A percentile compares a stretch with the other conserved stretches of the same genome.
phyloP scores from a whole-genome alignment of 2,797 vertebrate genomes.

The Hoplostethus mediterraneus region DNA sequence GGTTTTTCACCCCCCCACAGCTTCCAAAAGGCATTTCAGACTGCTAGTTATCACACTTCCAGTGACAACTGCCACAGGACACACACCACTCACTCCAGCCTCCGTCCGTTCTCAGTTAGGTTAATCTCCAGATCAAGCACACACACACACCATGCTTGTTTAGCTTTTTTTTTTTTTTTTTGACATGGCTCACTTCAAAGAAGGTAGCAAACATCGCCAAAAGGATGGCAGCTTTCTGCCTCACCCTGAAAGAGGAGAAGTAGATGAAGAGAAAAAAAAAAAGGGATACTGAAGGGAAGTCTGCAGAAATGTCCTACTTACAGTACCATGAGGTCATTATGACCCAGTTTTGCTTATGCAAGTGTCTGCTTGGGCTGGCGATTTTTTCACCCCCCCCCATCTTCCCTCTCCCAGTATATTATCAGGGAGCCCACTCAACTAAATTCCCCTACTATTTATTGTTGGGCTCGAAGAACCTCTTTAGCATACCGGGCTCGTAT shows the following conservation, averaged over 20 bases:
- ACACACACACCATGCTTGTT: constrained; percentile 73
- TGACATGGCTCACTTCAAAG: constrained; percentile 84
- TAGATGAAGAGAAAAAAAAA: constrained; percentile 37
- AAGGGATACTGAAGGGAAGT: constrained; percentile 70
- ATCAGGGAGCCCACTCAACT: constrained; percentile 75
- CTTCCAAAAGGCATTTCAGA: constrained; percentile 37
- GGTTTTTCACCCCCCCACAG: constrained; percentile 8
- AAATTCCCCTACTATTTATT: constrained; percentile 81
- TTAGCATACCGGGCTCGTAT: constrained; percentile 84
- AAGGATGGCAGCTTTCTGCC: constrained; percentile 80
- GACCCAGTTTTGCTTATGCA: constrained; percentile 86
- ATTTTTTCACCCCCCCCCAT: constrained; percentile 43
- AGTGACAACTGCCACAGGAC: constrained; percentile 71
- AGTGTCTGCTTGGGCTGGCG: constrained; percentile 76
- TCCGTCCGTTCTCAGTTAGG: constrained; percentile 63
- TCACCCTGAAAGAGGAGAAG: constrained; percentile 69
- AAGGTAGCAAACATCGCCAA: constrained; percentile 78
- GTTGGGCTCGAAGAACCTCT: constrained; percentile 79
- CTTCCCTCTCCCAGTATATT: constrained; percentile 65
- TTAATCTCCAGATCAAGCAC: constrained; percentile 82
- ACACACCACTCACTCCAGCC: constrained; percentile 51
- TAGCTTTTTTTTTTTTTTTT: constrained; percentile 71
- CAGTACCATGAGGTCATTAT: constrained; percentile 84
- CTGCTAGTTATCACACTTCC: constrained; percentile 51
- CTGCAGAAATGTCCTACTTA: constrained; percentile 85